Conservation (phyloP, 2,797 vertebrate genomes). For the Anguilla marmorata region DNA sequence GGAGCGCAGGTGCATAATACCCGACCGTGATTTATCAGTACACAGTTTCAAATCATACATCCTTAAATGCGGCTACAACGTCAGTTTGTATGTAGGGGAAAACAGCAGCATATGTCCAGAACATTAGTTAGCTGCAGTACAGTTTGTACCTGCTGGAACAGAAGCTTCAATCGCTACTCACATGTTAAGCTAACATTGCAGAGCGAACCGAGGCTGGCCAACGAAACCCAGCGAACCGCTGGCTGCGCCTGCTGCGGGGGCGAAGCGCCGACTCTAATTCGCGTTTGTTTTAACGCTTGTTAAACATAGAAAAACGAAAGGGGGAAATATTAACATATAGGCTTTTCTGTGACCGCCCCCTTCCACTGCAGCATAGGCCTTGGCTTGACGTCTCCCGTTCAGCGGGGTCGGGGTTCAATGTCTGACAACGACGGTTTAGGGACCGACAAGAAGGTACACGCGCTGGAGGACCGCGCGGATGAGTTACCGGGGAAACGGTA, state of each 20-base stretch:
- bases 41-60: neutral
- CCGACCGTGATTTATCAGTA: slow-evolving; percentile 43
- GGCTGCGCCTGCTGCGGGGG: slow-evolving; percentile 53
- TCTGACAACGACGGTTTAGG: slow-evolving; percentile 76
- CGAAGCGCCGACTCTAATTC: slow-evolving; percentile 42
- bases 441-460: slow-evolving; percentile 75
- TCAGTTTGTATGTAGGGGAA: neutral
- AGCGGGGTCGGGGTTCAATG: slow-evolving; percentile 81
- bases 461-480: slow-evolving; percentile 72
- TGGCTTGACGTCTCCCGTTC: slow-evolving; percentile 80
- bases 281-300: slow-evolving; percentile 57
- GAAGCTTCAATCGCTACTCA: slow-evolving; percentile 73
- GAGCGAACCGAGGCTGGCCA: slow-evolving; percentile 58
- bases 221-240: slow-evolving; percentile 54
- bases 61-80: neutral
- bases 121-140: slow-evolving; percentile 36
- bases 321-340: slow-evolving; percentile 60
- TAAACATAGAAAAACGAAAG: slow-evolving; percentile 48
- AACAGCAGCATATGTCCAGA: neutral
- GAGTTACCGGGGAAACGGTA: slow-evolving; percentile 10
- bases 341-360: slow-evolving; percentile 64
- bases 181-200: slow-evolving; percentile 74
- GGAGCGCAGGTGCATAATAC: slow-evolving; percentile 51
- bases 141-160: slow-evolving; percentile 55
- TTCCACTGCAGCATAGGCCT: slow-evolving; percentile 81